Evolutionary conservation across 1,140 invertebrate species (phyloP), one percentile per base, ranked within the genome.

Genomic region (Antheraea mylitta): DNA sequence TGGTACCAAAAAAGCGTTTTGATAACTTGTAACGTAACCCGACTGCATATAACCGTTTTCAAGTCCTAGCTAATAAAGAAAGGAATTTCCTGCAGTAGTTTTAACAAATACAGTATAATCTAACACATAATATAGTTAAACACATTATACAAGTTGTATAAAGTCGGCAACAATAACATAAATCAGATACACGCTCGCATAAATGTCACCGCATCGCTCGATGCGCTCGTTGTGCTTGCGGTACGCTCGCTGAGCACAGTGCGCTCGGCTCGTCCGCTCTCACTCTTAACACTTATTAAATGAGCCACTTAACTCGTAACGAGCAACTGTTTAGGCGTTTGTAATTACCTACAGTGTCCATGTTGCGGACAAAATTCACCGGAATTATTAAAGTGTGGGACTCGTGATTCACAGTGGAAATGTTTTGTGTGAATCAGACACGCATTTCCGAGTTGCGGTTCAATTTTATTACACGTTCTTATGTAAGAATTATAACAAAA

Each of bases 181-280:
- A 53, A 53, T 53, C 45, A 53, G 45, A 53, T 53, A 53, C 45
- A 53, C 45, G 45, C 45, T 53, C 45, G 45, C 45, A 53, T 53
- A 53, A 53, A 13, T n/a, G 45, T 53, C 45, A 53, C 45, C 16
- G 45, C 16, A 16, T 53, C 45, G 45, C 45, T 53, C 11, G 10
- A 0, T 16, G 16, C 16, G 45, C 45, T 48, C 45, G 45, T 6
- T 13, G 7, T 13, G 45, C 45, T 48, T n/a, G n/a, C 45, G 45
- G 45, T 13, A 3, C 16, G 45, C 45, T 53, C 45, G 45, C 4
- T 16, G 45, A 13, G 45, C 11, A 13, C 11, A 53, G 11, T 16
- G 0, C 16, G 45, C 45, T 53, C 45, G 45, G 11, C 16, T 16
- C 16, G 45, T 53, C 10, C 11, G 45, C 45, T 53, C 45, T 6